phyloP scores from a whole-genome alignment of 2,113 vertebrate genomes.

The Colossoma macropomum region DNA sequence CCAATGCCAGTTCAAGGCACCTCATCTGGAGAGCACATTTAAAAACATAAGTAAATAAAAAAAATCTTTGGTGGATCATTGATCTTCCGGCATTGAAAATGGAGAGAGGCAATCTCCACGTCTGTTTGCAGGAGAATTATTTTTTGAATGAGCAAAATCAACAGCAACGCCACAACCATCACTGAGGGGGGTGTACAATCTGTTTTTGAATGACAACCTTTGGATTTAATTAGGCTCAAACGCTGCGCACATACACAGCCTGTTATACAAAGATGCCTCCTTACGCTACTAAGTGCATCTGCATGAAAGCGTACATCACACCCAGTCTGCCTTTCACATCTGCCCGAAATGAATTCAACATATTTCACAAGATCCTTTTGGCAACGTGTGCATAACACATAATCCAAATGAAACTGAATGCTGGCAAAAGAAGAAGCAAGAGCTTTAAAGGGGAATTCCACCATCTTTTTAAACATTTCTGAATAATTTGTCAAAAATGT shows the following conservation, averaged over 20 bases:
- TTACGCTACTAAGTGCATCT: constrained; percentile 5
- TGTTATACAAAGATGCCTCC: neutral
- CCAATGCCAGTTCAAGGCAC: constrained; percentile 5
- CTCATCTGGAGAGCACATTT: constrained; percentile 14
- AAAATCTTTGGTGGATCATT: constrained; percentile 40
- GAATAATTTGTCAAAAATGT: too few relatives aligned
- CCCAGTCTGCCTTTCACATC: constrained; percentile 9
- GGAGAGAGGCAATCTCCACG: constrained; percentile 9
- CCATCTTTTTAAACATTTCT: too few relatives aligned
- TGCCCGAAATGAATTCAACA: constrained; percentile 26
- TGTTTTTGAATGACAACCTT: constrained; percentile 39
- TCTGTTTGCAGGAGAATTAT: neutral
- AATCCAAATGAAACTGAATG: neutral
- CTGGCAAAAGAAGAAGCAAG: too few relatives aligned
- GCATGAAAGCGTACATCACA: constrained; percentile 26
- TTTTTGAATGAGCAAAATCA: constrained; percentile 48
- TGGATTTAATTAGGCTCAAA: constrained; percentile 18
- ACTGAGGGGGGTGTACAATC: neutral
- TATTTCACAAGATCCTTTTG: neutral
- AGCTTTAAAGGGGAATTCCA: too few relatives aligned
- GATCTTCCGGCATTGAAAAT: constrained; percentile 29
- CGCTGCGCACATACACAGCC: neutral
- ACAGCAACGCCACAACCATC: constrained; percentile 39
- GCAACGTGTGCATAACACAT: neutral
- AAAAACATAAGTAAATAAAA: constrained; percentile 2